These are phyloP conservation scores for Chrysodeixis includens DNA, from an alignment of 2,888 invertebrate species.

Conservation along the genomic window DNA sequence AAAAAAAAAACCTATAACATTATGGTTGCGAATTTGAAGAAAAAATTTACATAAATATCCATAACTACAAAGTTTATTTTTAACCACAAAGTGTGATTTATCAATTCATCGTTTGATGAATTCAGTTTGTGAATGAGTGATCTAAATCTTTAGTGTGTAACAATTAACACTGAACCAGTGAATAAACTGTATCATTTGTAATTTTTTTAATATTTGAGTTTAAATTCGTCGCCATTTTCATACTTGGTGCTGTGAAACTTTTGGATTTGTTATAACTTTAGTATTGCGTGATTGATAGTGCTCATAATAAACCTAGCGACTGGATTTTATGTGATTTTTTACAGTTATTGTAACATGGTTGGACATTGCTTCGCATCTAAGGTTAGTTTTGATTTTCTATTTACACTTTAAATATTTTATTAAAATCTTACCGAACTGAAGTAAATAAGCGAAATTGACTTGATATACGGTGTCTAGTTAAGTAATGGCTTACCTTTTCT, in stretches of 20 bases:
- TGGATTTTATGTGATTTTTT: conserved; percentile 51
- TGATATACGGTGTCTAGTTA: neutral
- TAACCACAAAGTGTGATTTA: conserved; percentile 44
- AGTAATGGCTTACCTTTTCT: neutral
- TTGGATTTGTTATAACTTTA: conserved; percentile 49
- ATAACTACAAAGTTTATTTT: conserved; percentile 59
- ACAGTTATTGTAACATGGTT: conserved; percentile 64
- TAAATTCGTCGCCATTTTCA: conserved; percentile 73
- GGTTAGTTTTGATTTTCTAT: conserved; percentile 56
- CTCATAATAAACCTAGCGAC: conserved; percentile 30
- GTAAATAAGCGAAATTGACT: conserved; percentile 1
- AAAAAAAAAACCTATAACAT: conserved; percentile 26
- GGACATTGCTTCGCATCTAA: conserved; percentile 66
- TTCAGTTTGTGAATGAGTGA: conserved; percentile 53
- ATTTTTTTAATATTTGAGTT: conserved; percentile 51
- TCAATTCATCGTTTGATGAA: conserved; percentile 34
- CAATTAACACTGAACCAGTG: conserved; percentile 31
- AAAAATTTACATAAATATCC: conserved; percentile 38
- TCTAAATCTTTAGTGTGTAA: conserved; percentile 41
- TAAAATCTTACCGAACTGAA: neutral
- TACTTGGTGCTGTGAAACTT: conserved; percentile 67
- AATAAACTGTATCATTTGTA: conserved; percentile 46
- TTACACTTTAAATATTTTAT: neutral
- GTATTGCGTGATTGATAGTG: conserved; percentile 50
- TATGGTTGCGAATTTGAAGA: conserved; percentile 59